Evolutionary conservation across 2,888 invertebrate genomes (phyloP).

Genomic region (Tetranychus piercei): DNA sequence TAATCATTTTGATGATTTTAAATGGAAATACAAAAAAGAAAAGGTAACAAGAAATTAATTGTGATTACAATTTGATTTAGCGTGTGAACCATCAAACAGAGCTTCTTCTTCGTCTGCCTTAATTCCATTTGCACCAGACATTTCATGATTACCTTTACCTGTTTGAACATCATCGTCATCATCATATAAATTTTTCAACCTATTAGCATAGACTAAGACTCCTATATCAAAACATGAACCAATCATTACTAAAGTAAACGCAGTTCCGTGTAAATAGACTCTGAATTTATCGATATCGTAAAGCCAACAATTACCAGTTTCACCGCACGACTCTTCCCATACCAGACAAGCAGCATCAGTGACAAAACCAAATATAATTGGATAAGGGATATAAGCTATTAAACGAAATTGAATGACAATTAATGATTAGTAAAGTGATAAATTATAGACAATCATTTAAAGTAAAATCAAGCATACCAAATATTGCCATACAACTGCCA

Average conservation of each 20-base stretch:
- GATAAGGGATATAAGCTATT: conserved; percentile 28
- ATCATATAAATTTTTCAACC: conserved; percentile 18
- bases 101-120: neutral
- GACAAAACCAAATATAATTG: conserved; percentile 26
- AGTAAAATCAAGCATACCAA: conserved; percentile 21
- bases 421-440: neutral
- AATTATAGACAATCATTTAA: conserved; percentile 5
- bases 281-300: conserved; percentile 27
- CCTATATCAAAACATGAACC: conserved; percentile 23
- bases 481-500: conserved; percentile 24
- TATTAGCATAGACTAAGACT: conserved; percentile 5
- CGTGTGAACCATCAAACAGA: neutral
- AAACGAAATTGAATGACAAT: neutral
- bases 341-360: conserved; percentile 27
- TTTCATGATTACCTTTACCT: neutral
- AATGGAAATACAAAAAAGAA: too few species aligned
- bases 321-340: conserved; percentile 27
- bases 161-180: conserved; percentile 12
- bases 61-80: neutral
- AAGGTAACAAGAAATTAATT: neutral
- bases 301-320: conserved; percentile 28
- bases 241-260: conserved; percentile 23
- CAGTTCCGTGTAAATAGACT: conserved; percentile 24
- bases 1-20: too few species aligned
- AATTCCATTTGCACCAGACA: neutral